Percentiles rank a stretch among this genome's conserved stretches.
Evolutionary conservation across 2,888 invertebrate genomes (phyloP).

Genomic region (Drosophila longiperda): DNA sequence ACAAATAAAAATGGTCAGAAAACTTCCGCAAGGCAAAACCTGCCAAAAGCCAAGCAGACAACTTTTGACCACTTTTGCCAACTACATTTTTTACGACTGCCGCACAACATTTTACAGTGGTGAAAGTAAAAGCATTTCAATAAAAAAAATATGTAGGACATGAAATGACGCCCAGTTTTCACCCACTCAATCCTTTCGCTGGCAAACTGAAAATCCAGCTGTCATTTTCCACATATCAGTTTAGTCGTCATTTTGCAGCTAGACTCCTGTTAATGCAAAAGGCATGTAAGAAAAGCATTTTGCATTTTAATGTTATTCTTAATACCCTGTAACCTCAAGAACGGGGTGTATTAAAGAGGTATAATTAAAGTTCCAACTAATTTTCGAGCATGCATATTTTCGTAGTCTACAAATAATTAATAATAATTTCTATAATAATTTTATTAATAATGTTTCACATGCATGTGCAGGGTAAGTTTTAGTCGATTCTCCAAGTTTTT

Average conservation of each 20-base stretch:
- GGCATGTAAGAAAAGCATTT: conserved; percentile 42
- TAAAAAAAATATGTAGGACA: neutral
- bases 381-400: neutral
- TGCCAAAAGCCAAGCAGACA: conserved; percentile 15
- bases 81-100: conserved; percentile 57
- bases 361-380: neutral
- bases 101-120: conserved; percentile 17
- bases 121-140: conserved; percentile 37
- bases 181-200: conserved; percentile 29
- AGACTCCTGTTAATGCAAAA: conserved; percentile 49
- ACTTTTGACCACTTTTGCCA: conserved; percentile 43
- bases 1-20: conserved; percentile 10
- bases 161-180: neutral
- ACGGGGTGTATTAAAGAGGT: neutral
- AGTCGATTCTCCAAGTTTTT: neutral
- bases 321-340: conserved; percentile 22
- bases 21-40: neutral
- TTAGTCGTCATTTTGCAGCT: conserved; percentile 39
- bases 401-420: neutral
- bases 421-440: neutral
- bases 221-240: conserved; percentile 24
- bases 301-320: conserved; percentile 20
- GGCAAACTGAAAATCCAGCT: conserved; percentile 33
- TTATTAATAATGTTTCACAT: neutral
- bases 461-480: conserved; percentile 4